phyloP scores from a whole-genome alignment of 2,888 invertebrate genomes.

The Protophormia terraenovae region DNA sequence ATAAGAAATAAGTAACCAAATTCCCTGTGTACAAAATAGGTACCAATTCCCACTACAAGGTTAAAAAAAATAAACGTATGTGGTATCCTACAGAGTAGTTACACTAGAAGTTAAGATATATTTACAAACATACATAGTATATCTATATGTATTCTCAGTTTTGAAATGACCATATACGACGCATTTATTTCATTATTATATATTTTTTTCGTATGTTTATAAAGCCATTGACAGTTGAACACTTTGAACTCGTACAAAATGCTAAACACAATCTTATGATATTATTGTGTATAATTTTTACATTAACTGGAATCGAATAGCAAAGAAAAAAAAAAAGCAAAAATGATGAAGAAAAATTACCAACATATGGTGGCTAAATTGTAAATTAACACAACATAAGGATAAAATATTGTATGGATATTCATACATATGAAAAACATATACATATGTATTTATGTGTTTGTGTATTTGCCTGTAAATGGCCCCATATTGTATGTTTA shows the following conservation, averaged over 20 bases:
- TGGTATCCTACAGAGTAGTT: too few relatives aligned
- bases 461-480: not conserved
- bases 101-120: too few relatives aligned
- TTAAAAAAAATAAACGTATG: too few relatives aligned
- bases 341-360: constrained; percentile 38
- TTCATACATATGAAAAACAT: not conserved
- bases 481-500: constrained; percentile 20
- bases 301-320: constrained; percentile 29
- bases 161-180: not conserved
- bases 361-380: constrained; percentile 65
- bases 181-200: constrained; percentile 9
- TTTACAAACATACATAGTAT: not conserved
- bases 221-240: not conserved
- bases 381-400: constrained; percentile 61
- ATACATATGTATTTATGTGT: not conserved
- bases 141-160: not conserved
- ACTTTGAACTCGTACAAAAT: not conserved
- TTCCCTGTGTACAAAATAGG: too few relatives aligned
- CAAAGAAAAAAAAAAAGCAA: constrained; percentile 9
- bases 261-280: not conserved
- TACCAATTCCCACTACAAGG: too few relatives aligned
- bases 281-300: constrained; percentile 7
- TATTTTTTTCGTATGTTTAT: not conserved
- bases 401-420: constrained; percentile 34
- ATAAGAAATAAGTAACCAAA: too few relatives aligned